Conservation (phyloP, 1,140 invertebrate genomes). For the Argopecten irradians region DNA sequence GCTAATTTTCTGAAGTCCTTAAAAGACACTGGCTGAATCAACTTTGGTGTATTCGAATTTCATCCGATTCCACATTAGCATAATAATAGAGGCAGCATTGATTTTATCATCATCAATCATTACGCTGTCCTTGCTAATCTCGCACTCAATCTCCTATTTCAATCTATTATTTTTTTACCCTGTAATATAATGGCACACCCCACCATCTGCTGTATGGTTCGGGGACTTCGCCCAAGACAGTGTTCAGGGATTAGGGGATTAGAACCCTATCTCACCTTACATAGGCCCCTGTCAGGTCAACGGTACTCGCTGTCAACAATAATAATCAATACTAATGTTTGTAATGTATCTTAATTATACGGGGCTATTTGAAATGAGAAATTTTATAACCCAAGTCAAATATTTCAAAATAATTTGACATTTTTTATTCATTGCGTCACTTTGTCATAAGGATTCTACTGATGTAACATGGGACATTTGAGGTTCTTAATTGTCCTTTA, state of each 20-base stretch:
- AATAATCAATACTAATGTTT: neutral
- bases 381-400: neutral
- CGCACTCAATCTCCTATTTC: slow-evolving; percentile 14
- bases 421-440: neutral
- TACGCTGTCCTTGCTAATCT: neutral
- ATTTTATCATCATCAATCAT: slow-evolving; percentile 12
- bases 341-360: neutral
- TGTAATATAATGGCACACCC: neutral
- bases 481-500: no score
- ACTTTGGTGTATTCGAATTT: neutral
- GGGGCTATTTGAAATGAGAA: neutral
- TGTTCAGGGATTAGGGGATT: neutral
- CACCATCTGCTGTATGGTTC: neutral
- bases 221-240: neutral
- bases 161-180: slow-evolving; percentile 17
- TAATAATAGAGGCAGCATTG: neutral
- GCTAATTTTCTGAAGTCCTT: neutral
- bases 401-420: neutral
- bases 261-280: neutral
- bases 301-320: neutral
- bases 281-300: neutral
- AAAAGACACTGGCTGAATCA: neutral
- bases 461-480: no score
- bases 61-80: neutral
- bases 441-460: no score